Evolutionary conservation across 2,113 vertebrate genomes (phyloP), one percentile per base, ranked within the genome.

Genomic region (Paralichthys olivaceus): DNA sequence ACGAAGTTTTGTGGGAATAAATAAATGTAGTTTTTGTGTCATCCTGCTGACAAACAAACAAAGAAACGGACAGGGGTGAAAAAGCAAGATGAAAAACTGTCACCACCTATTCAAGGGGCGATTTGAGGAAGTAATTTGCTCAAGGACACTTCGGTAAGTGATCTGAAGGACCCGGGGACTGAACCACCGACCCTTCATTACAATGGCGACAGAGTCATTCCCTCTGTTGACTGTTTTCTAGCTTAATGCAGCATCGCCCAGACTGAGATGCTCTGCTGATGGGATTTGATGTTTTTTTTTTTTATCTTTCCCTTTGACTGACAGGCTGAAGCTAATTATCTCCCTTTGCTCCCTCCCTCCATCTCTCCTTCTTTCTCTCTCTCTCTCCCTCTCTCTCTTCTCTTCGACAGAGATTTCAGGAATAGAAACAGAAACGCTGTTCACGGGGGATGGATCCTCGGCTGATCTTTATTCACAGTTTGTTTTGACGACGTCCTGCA

Each of bases 221-320:
- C 32, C 32, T 7, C 1, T 49, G 45, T 49, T 49, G 19, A 49
- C 45, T 20, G 45, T 49, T 6, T 15, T 47, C 14, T 19, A 5
- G 7, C 1, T n/a, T 6, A 19, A 19, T 0, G 37, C 45, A 59
- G 43, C 43, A 17, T 45, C 43, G 23, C 51, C 5, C 85, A 79
- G 83, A 29, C 2, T 65, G 49, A 53, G 7, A 53, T n/a, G 4
- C 26, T 34, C 47, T n/a, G 80, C 80, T 81, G 55, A 76, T 84
- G 90, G 89, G 91, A 95, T 96, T 95, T 65, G 87, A 63, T 76
- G 74, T 61, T 72, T 61, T 77, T 63, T 86, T 61, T 72, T 61
- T 77, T 63, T 86, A 8, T 53, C 49, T 53, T 51, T 47, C 45
- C 87, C 95, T 94, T 95, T 93, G 94, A 69, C 89, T 93, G 94